A percentile compares a stretch with the other conserved stretches of the same genome.
These are phyloP conservation scores for Leptopterna dolabrata DNA, from an alignment of 2,888 invertebrate genomes.

Conservation along the genomic window DNA sequence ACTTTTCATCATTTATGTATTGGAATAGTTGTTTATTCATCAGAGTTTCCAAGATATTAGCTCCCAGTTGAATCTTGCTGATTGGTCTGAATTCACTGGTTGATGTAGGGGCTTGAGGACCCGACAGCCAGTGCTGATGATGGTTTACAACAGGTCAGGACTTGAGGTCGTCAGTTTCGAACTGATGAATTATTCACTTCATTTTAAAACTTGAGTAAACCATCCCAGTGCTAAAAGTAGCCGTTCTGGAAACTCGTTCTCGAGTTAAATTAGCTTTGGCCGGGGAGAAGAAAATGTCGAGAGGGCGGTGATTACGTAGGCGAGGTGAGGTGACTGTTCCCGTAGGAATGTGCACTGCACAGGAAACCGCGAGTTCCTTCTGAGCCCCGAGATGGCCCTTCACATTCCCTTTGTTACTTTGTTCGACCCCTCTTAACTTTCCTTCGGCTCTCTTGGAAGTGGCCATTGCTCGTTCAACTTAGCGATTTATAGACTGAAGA, in stretches of 20 bases:
- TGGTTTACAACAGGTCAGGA: too few species aligned
- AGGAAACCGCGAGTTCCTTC: conserved; percentile 25
- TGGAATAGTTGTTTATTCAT: too few species aligned
- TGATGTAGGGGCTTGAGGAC: too few species aligned
- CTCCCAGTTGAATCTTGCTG: too few species aligned
- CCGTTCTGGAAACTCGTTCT: not conserved
- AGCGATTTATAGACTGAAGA: not conserved
- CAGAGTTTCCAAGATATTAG: too few species aligned
- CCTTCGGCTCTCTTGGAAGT: not conserved
- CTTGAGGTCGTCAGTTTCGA: too few species aligned
- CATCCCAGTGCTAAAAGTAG: not conserved
- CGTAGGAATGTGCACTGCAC: conserved; percentile 21
- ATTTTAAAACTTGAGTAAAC: not conserved
- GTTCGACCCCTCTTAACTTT: not conserved
- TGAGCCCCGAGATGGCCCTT: not conserved
- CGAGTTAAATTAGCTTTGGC: not conserved
- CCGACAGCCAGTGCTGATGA: too few species aligned
- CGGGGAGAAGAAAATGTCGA: not conserved
- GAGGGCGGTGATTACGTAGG: conserved; percentile 8
- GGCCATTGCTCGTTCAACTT: not conserved
- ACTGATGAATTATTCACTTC: not conserved
- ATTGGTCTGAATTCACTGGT: too few species aligned
- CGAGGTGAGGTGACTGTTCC: conserved; percentile 22
- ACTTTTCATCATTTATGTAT: too few species aligned
- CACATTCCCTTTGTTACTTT: not conserved